Evolutionary conservation across 1,140 invertebrate species (phyloP), one percentile per base, ranked within the genome.

Genomic region (Drosophila hydei): DNA sequence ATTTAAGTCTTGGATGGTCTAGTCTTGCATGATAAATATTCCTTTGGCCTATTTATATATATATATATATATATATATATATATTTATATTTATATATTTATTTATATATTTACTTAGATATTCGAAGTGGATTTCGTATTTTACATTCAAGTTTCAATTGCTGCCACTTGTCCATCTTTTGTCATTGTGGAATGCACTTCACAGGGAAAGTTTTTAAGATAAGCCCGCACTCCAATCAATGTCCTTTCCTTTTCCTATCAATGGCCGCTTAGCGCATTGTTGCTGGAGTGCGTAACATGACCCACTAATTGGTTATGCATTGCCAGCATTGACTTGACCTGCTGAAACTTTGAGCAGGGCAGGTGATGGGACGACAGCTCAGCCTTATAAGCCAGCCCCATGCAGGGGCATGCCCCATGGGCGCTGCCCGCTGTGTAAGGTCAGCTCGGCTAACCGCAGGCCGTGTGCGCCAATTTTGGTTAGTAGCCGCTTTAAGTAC

Each of bases 241-340:
- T 42, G 33, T 7, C 11, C 7, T 11, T 16, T 3, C 38, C 14
- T 8, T 30, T 8, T 30, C 27, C 8, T 60, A 59, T 63, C 56
- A 65, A 55, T 72, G 38, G 18, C 21, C 23, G 36, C 27, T 16
- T 42, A 5, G 36, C 36, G 12, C 38, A n/a, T n/a, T 48, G 25
- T 30, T 51, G 25, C 27, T 27, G 51, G 68, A 36, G 30, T 65
- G 30, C 47, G 58, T 62, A 79, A 75, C 74, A 81, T 87, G 81
- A 87, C 81, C 83, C 83, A 88, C 75, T 87, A 87, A 87, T 81
- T 88, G 81, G 62, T 64, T 78, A 65, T 64, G 65, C 55, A 51
- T 56, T 14, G 27, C 50, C 43, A 54, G 43, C 63, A 60, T 38
- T 63, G 77, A 87, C 77, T 85, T 87, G 81, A 77, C 81, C 77